phyloP scores from a whole-genome alignment of 2,888 invertebrate species.

The Athalia circularis region DNA sequence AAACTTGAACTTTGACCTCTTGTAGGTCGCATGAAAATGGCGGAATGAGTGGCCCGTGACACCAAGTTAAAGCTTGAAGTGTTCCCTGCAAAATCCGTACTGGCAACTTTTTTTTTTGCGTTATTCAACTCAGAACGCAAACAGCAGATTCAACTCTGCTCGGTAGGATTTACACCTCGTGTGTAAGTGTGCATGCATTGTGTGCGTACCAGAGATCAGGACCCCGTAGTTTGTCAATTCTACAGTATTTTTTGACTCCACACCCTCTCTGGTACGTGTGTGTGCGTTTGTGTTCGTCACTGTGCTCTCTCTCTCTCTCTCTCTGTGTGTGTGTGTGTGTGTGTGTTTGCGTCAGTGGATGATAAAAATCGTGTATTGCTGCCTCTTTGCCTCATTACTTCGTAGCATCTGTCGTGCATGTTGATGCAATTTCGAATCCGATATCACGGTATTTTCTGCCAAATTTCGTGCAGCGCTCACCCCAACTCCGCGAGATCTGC shows the following conservation, averaged over 20 bases:
- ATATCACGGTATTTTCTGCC: conserved; percentile 50
- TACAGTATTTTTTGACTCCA: too few species aligned
- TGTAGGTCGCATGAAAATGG: not conserved
- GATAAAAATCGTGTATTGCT: conserved; percentile 47
- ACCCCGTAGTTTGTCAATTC: too few species aligned
- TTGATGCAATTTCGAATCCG: conserved; percentile 47
- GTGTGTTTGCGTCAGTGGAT: not conserved
- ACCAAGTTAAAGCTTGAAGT: not conserved
- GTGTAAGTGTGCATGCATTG: too few species aligned
- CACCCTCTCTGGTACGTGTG: too few species aligned
- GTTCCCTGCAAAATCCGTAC: not conserved
- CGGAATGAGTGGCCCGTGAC: not conserved
- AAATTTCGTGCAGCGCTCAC: conserved; percentile 49
- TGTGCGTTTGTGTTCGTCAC: not conserved
- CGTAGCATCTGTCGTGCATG: conserved; percentile 51
- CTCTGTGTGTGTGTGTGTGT: not conserved
- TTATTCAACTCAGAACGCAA: not conserved
- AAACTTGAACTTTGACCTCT: not conserved
- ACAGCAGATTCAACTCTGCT: conserved; percentile 18
- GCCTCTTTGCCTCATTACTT: conserved; percentile 52
- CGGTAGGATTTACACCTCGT: too few species aligned
- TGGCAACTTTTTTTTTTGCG: conserved; percentile 1
- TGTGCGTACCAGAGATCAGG: too few species aligned
- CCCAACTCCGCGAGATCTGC: conserved; percentile 45
- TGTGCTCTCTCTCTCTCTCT: too few species aligned